Conservation (phyloP, 2,113 vertebrate genomes). For the Carassius auratus region DNA sequence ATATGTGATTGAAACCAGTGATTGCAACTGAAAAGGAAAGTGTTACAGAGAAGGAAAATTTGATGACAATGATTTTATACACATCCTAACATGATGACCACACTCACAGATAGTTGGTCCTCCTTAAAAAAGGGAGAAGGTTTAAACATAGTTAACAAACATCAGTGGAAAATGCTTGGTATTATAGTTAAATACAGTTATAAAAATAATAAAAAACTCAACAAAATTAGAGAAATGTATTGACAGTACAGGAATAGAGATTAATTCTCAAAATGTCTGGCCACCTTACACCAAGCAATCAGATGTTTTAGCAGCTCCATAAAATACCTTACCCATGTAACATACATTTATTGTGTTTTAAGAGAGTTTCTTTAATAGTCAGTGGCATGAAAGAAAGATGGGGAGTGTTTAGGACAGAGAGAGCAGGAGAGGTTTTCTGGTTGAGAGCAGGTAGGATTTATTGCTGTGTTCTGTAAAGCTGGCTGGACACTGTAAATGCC, state of each 20-base stretch:
- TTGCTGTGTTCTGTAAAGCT: constrained; percentile 70
- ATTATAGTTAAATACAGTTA: too few species aligned
- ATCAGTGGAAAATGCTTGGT: too few species aligned
- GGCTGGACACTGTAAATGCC: constrained; percentile 75
- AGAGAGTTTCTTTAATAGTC: not conserved
- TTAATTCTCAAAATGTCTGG: constrained; percentile 53
- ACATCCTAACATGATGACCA: not conserved
- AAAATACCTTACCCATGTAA: constrained; percentile 49
- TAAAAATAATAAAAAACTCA: too few species aligned
- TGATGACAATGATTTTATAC: not conserved
- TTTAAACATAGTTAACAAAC: not conserved
- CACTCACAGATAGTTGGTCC: not conserved
- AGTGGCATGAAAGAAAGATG: not conserved
- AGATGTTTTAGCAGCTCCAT: constrained; percentile 49
- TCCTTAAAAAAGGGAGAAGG: not conserved
- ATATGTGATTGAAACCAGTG: not conserved
- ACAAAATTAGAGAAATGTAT: too few species aligned
- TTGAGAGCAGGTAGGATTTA: constrained; percentile 70
- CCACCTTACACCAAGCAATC: constrained; percentile 17
- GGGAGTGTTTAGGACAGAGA: constrained; percentile 46
- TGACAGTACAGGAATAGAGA: not conserved
- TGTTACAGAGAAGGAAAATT: not conserved
- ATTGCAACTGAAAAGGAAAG: not conserved
- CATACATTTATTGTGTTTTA: constrained; percentile 54
- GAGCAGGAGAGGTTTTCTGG: constrained; percentile 53